A percentile compares a stretch with the other conserved stretches of the same genome.
Conservation (phyloP, 2,113 vertebrate genomes). For the Daubentonia madagascariensis region DNA sequence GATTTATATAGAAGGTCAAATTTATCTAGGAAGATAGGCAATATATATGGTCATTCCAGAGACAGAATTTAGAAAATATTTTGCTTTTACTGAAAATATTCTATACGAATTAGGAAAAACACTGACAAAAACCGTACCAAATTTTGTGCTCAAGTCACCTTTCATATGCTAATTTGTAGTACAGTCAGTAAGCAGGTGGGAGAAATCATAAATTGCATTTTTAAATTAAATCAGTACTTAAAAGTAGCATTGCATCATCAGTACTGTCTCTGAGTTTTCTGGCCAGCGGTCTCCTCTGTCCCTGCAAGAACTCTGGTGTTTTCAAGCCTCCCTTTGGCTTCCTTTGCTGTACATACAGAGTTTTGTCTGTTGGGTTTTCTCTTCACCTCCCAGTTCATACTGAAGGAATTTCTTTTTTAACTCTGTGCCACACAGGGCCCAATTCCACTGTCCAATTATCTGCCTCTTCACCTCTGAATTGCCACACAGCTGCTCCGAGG, state of each 20-base stretch:
- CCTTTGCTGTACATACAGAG: not conserved
- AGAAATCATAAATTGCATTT: not conserved
- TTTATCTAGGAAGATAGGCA: not conserved
- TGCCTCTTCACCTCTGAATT: not conserved
- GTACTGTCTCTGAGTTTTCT: not conserved
- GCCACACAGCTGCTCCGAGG: not conserved
- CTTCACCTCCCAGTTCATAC: not conserved
- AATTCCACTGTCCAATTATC: not conserved
- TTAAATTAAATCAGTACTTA: not conserved
- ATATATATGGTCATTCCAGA: not conserved
- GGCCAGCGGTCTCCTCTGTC: not conserved
- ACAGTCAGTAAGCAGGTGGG: not conserved
- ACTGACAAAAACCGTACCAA: not conserved
- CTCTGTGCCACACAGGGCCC: not conserved
- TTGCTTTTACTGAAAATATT: not conserved
- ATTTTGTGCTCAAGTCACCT: not conserved
- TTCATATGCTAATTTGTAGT: not conserved
- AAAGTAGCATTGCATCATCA: not conserved
- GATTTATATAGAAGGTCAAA: not conserved
- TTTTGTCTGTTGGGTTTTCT: slow-evolving; percentile 30
- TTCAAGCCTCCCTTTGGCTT: not conserved
- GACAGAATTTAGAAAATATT: not conserved
- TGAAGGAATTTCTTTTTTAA: slow-evolving; percentile 31
- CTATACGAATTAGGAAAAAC: not conserved
- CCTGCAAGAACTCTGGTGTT: not conserved